phyloP scores from a whole-genome alignment of 2,888 invertebrate genomes.

The Deladenus siricidicola region DNA sequence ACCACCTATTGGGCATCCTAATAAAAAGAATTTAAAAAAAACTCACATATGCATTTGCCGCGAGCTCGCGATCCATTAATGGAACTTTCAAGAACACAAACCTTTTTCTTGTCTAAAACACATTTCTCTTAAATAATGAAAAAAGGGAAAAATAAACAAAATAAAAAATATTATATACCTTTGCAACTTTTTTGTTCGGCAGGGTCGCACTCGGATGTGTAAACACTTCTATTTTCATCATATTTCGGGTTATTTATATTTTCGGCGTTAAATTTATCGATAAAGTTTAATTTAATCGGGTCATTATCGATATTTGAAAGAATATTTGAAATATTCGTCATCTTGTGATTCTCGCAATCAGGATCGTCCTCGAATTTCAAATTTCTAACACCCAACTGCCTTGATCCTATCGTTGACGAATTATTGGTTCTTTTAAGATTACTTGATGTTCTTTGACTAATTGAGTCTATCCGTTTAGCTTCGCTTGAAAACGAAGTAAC shows the following conservation, averaged over 20 bases:
- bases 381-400: too few relatives aligned
- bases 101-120: slow-evolving; percentile 8
- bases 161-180: background rate
- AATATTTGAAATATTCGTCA: too few relatives aligned
- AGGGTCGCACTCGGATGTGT: slow-evolving; percentile 5
- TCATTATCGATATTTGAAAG: too few relatives aligned
- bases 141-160: background rate
- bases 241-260: background rate
- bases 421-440: background rate
- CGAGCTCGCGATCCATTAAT: background rate
- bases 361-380: too few relatives aligned
- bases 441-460: too few relatives aligned
- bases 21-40: background rate
- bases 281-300: too few relatives aligned
- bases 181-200: background rate
- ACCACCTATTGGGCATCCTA: background rate
- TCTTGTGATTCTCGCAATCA: too few relatives aligned
- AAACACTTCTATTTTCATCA: too few relatives aligned
- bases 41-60: slow-evolving; percentile 8
- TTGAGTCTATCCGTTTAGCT: too few relatives aligned
- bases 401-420: background rate
- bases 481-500: too few relatives aligned
- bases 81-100: slow-evolving; percentile 2
- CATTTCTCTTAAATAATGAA: background rate
- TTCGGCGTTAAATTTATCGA: background rate